Evolutionary conservation across 2,113 vertebrate genomes (phyloP).

Genomic region (Thalassoma bifasciatum): DNA sequence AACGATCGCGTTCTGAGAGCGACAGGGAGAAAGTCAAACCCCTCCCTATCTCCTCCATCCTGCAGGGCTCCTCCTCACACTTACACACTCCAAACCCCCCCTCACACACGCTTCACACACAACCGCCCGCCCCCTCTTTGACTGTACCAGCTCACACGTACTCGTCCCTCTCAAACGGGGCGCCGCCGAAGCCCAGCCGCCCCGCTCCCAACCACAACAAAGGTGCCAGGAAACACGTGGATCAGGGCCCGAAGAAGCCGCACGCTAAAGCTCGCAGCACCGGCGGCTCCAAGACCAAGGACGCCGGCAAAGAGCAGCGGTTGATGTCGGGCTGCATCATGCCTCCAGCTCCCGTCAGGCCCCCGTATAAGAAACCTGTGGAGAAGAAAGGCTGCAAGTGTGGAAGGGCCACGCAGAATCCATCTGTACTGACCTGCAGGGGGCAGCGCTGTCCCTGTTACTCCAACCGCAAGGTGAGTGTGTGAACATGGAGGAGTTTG

Average conservation of each 20-base stretch:
- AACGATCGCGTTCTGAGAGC: conserved; percentile 94
- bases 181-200: conserved; percentile 90
- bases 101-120: conserved; percentile 86
- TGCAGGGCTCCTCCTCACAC: conserved; percentile 88
- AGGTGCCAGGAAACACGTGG: conserved; percentile 91
- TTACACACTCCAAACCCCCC: conserved; percentile 86
- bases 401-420: conserved; percentile 98
- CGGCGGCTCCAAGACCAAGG: conserved; percentile 91
- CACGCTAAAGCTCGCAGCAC: conserved; percentile 91
- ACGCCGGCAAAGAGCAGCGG: conserved; percentile 92
- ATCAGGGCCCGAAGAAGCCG: conserved; percentile 92
- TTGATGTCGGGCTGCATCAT: conserved; percentile 89
- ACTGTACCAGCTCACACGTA: conserved; percentile 84
- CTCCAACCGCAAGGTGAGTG: conserved; percentile 93
- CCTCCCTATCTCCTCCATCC: conserved; percentile 93
- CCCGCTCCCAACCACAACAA: conserved; percentile 90
- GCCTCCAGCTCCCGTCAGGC: conserved; percentile 94
- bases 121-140: conserved; percentile 82
- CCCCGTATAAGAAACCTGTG: conserved; percentile 96
- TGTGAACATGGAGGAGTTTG: fast-evolving
- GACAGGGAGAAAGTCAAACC: conserved; percentile 96
- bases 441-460: conserved; percentile 99
- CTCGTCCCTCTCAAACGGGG: conserved; percentile 84
- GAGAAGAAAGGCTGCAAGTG: conserved; percentile 99
- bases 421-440: conserved; percentile 99